Evolutionary conservation across 2,113 vertebrate species (phyloP).

Genomic region (Fulmarus glacialis): DNA sequence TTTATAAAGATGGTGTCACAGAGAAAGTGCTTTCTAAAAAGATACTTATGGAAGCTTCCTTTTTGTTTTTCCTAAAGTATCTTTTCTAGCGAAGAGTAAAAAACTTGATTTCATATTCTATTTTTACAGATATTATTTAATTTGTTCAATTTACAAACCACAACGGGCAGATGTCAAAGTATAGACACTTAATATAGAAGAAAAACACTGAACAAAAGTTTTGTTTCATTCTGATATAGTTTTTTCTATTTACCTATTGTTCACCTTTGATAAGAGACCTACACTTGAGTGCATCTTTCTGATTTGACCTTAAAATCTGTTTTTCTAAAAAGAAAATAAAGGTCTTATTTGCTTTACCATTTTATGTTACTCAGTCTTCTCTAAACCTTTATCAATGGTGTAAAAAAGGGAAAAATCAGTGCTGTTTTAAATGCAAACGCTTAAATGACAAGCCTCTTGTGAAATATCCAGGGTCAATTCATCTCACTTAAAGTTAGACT

Average conservation of each 20-base stretch:
- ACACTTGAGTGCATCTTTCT: neutral
- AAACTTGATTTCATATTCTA: neutral
- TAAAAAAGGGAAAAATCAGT: neutral
- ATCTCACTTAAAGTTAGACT: neutral
- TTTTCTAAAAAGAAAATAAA: neutral
- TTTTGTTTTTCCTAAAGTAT: neutral
- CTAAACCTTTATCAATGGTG: neutral
- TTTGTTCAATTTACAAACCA: neutral
- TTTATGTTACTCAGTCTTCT: neutral
- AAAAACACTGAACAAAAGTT: neutral
- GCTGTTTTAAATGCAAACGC: neutral
- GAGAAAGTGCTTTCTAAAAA: neutral
- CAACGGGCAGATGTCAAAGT: neutral
- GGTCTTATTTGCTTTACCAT: neutral
- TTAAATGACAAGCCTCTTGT: neutral
- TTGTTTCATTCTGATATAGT: neutral
- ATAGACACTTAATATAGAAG: neutral
- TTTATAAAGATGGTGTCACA: neutral
- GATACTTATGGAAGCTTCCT: neutral
- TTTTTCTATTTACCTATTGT: neutral
- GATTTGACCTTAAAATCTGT: neutral
- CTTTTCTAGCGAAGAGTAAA: neutral
- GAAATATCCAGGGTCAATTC: neutral
- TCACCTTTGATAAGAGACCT: neutral
- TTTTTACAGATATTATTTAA: neutral